Base-by-base conservation (phyloP, 1,140 invertebrate species). In the Pissodes strobi region DNA sequence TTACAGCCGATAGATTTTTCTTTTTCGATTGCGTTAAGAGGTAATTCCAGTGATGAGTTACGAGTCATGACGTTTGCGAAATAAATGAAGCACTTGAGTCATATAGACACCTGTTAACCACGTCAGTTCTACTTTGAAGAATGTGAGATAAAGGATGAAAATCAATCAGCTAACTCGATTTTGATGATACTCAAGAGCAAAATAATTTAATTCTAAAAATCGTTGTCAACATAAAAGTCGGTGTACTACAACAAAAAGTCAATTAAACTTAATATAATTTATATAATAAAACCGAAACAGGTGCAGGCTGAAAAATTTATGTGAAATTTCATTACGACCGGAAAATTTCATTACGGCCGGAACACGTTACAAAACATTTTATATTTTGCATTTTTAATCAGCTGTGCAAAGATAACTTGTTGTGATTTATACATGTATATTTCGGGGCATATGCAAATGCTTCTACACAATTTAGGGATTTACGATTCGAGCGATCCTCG, bases 331-430 rank as follows among this genome's bases (percentile, higher is more conserved):
- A 59, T 49, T 34, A 49, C 43, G 6, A 37, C 57, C 43, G 45
- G 57, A 34, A 43, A 59, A 49, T 59, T 59, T 59, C 25, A 59
- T 59, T 48, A 59, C 57, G 27, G 57, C 45, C 57, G 45, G 57
- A 59, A 48, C 57, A 48, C 43, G 57, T 59, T 59, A 48, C 43
- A 49, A 48, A 59, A 48, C 45, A 59, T 59, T 59, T 58, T 59
- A 59, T 59, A 46, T 34, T 59, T 59, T 59, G 57, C 57, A 59
- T 59, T 59, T 59, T 59, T 59, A 59, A 59, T 59, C 45, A 59
- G 56, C 56, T 46, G 15, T 37, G 19, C 56, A 58, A 56, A 58
- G 23, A 58, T 58, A 58, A 58, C 41, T 46, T 58, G 22, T 46
- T 19, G 17, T 58, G 41, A 58, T 58, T 58, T 58, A 58, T 58